Evolutionary conservation across 2,113 vertebrate genomes (phyloP), one percentile per base, ranked within the genome.

Genomic region (Chroicocephalus ridibundus): DNA sequence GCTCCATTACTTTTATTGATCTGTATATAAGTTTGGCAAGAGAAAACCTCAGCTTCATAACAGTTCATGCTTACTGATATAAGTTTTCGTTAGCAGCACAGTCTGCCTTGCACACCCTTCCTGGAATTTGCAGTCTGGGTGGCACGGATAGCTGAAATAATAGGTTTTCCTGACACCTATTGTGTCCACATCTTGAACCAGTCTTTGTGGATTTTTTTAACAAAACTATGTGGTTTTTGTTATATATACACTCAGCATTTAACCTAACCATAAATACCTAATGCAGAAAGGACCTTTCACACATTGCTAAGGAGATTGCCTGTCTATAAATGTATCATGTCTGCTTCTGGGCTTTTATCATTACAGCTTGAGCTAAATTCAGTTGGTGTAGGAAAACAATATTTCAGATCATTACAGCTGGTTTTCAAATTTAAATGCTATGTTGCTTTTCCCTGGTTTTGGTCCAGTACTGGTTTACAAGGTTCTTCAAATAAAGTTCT

Each of bases 321-420:
- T 94, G 40, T 13, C 42, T 47, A 15, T 65, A 72, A 81, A 86
- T 57, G 22, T 62, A 64, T 52, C 44, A 60, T 20, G 87, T 97
- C 82, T 51, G 31, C 27, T 65, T 66, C 79, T 88, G 52, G 91
- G 34, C 68, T 90, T 89, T 94, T 86, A 44, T 74, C 25, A 65
- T 93, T 71, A 74, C 52, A 77, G 47, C 17, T 93, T 87, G 76
- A 88, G 32, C 52, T 93, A 47, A 94, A 94, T 93, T 81, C 42
- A 93, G 38, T 40, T 89, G 90, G 79, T 64, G 51, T 64, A 58
- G 54, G 52, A 85, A 91, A 92, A 88, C 58, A 76, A 15, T 96
- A 96, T 94, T 95, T 97, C 93, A 91, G 69, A 91, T 95, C 78
- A 86, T 96, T 97, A 93, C 7, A 19, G 54, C 51, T 91, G 79